Conservation (phyloP, 2,888 invertebrate genomes). For the Theristus sp. region DNA sequence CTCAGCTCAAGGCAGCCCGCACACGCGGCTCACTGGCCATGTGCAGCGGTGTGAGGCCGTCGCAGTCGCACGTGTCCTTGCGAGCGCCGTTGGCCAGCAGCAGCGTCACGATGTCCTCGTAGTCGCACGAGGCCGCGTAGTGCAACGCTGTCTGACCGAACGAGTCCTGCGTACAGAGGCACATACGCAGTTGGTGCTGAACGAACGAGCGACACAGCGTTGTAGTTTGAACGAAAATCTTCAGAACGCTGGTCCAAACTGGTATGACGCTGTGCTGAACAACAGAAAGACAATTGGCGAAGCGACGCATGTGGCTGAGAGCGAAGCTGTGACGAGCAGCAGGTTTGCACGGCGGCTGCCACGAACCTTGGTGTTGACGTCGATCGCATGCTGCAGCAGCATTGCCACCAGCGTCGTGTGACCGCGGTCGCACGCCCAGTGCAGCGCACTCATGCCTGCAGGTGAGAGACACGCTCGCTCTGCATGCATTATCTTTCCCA, state of each 20-base stretch:
- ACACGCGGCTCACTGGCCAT: background rate
- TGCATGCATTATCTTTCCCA: too few relatives aligned
- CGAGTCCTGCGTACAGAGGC: conserved; percentile 10
- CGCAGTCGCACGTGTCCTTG: background rate
- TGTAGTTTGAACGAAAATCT: too few relatives aligned
- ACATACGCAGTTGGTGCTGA: too few relatives aligned
- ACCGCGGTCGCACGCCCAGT: conserved; percentile 13
- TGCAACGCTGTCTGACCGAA: conserved; percentile 7
- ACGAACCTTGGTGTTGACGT: too few relatives aligned
- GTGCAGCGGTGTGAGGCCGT: background rate
- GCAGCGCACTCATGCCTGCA: conserved; percentile 12
- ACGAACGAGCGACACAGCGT: too few relatives aligned
- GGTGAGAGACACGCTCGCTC: too few relatives aligned
- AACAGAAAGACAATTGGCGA: too few relatives aligned
- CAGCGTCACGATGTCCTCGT: background rate
- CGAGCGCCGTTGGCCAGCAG: background rate
- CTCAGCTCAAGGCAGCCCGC: background rate
- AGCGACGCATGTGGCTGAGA: too few relatives aligned
- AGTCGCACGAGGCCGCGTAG: conserved; percentile 1
- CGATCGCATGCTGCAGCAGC: conserved; percentile 13
- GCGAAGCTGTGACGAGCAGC: too few relatives aligned
- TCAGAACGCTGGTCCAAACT: too few relatives aligned
- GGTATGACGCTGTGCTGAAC: too few relatives aligned
- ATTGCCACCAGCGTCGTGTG: conserved; percentile 6
- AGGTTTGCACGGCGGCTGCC: too few relatives aligned